These are phyloP conservation scores for Hexactinellida sp. DNA, from an alignment of 37 sponge, comb jelly and placozoan genomes.

Conservation along the genomic window DNA sequence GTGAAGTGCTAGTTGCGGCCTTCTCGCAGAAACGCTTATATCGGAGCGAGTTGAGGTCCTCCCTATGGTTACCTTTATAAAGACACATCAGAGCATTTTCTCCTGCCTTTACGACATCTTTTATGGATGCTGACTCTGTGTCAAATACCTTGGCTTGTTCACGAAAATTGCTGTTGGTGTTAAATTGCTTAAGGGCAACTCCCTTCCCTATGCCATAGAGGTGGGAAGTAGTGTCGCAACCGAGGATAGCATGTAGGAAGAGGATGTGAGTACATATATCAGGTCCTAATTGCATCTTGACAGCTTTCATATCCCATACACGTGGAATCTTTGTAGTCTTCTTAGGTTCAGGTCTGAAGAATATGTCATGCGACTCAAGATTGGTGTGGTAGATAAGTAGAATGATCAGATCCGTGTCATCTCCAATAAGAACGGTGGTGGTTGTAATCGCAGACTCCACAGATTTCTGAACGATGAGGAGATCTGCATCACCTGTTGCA, in stretches of 20 bases:
- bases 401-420: not conserved
- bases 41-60: slow-evolving; percentile 17
- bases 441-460: not conserved
- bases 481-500: not conserved
- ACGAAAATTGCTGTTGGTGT: too few relatives aligned
- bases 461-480: not conserved
- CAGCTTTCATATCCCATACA: not conserved
- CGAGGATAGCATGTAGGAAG: slow-evolving; percentile 27
- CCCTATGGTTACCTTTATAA: not conserved
- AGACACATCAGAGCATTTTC: slow-evolving; percentile 6
- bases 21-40: slow-evolving; percentile 21
- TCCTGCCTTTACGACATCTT: too few relatives aligned
- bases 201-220: too few relatives aligned
- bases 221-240: slow-evolving; percentile 23
- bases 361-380: not conserved
- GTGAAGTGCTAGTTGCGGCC: not conserved
- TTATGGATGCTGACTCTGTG: too few relatives aligned
- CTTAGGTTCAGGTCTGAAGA: not conserved
- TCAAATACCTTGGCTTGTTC: too few relatives aligned
- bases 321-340: too few relatives aligned
- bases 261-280: slow-evolving; percentile 22
- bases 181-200: too few relatives aligned
- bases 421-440: not conserved
- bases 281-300: not conserved
- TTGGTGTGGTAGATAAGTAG: not conserved